phyloP scores from a whole-genome alignment of 2,797 vertebrate species.

The Spheniscus humboldti region DNA sequence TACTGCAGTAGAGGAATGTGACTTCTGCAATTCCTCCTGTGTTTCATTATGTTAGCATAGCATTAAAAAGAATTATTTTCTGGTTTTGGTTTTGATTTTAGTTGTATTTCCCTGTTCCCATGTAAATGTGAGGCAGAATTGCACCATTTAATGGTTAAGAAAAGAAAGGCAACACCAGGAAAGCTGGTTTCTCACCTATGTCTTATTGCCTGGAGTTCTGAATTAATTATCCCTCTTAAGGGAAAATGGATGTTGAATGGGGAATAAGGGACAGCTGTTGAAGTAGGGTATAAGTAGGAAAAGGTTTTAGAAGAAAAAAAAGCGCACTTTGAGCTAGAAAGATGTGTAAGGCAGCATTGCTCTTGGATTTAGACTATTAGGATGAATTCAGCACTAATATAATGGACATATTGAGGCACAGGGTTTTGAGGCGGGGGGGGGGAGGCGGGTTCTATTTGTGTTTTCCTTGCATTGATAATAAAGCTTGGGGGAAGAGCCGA shows the following conservation, averaged over 20 bases:
- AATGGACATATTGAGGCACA: not conserved
- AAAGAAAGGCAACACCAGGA: constrained; percentile 29
- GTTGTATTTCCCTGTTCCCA: not conserved
- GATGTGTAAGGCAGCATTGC: not conserved
- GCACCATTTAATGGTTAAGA: constrained; percentile 5
- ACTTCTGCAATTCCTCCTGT: not conserved
- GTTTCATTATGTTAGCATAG: not conserved
- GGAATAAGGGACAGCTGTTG: constrained; percentile 42
- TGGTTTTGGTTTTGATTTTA: not conserved
- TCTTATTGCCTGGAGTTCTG: constrained; percentile 49
- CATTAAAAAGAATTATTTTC: not conserved
- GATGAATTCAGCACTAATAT: not conserved
- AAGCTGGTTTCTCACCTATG: constrained; percentile 21
- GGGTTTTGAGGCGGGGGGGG: not conserved
- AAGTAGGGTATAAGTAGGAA: constrained; percentile 30
- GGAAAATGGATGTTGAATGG: constrained; percentile 32
- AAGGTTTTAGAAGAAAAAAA: not conserved
- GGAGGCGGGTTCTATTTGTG: not conserved
- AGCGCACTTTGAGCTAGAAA: not conserved
- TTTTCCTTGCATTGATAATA: not conserved
- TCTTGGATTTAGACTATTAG: not conserved
- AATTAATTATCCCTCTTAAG: constrained; percentile 63
- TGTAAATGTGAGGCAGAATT: not conserved
- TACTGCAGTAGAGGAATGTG: not conserved
- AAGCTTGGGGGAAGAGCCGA: not conserved